phyloP scores from a whole-genome alignment of 2,797 vertebrate genomes.

The Coccyzus lansbergi region DNA sequence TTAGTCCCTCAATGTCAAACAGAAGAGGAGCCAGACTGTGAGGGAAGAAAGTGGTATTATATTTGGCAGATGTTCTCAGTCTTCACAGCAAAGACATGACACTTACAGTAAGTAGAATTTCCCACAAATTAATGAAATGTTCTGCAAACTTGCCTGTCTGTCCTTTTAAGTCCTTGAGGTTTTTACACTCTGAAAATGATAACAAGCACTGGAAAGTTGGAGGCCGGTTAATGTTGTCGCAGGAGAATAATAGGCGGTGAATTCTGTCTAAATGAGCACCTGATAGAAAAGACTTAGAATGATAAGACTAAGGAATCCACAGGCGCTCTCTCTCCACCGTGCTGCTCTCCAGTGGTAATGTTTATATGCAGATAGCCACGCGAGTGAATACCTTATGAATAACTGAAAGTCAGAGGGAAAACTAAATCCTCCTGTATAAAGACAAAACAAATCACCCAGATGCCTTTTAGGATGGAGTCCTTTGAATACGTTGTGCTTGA shows the following conservation, averaged over 20 bases:
- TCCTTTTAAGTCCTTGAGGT: constrained; percentile 64
- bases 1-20: constrained; percentile 57
- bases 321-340: not conserved
- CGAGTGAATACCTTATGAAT: constrained; percentile 38
- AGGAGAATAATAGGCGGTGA: constrained; percentile 63
- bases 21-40: constrained; percentile 51
- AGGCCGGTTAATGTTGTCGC: constrained; percentile 47
- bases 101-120: constrained; percentile 62
- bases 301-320: constrained; percentile 41
- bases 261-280: constrained; percentile 65
- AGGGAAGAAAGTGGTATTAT: constrained; percentile 44
- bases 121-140: constrained; percentile 67
- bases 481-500: not conserved
- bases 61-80: constrained; percentile 67
- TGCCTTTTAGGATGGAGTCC: constrained; percentile 29
- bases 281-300: constrained; percentile 30
- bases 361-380: constrained; percentile 50
- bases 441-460: constrained; percentile 52
- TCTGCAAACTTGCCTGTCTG: constrained; percentile 60
- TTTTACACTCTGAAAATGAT: constrained; percentile 56
- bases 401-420: constrained; percentile 47
- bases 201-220: constrained; percentile 57
- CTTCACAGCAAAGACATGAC: constrained; percentile 60
- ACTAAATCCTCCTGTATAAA: constrained; percentile 52
- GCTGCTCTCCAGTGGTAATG: constrained; percentile 44